Percentiles rank a stretch among this genome's conserved stretches.
These are phyloP conservation scores for Geodia barretti DNA, from an alignment of 37 sponge, comb jelly and placozoan genomes.

Conservation along the genomic window DNA sequence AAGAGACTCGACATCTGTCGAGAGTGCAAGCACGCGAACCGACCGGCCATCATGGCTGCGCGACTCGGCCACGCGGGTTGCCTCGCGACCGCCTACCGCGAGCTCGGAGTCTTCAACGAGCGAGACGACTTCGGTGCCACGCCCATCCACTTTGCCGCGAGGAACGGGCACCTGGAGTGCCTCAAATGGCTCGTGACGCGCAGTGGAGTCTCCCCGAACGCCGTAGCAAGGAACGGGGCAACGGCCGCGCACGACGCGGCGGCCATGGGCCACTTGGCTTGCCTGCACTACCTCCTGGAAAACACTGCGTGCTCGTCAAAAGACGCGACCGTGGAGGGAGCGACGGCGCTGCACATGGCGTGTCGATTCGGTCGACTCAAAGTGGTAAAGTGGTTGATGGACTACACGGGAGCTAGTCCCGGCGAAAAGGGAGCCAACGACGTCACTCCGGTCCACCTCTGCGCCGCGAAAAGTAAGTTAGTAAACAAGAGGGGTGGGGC, in stretches of 20 bases:
- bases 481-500: slow-evolving; percentile 31
- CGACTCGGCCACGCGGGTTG: slow-evolving; percentile 83
- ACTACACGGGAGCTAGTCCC: slow-evolving; percentile 42
- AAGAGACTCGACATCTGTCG: slow-evolving; percentile 43
- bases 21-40: slow-evolving; percentile 49
- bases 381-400: slow-evolving; percentile 79
- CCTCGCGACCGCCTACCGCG: slow-evolving; percentile 72
- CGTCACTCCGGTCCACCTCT: slow-evolving; percentile 90
- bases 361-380: slow-evolving; percentile 82
- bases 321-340: slow-evolving; percentile 85
- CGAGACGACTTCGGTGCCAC: slow-evolving; percentile 89
- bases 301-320: slow-evolving; percentile 66
- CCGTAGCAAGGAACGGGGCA: slow-evolving; percentile 72
- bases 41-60: slow-evolving; percentile 77
- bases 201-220: slow-evolving; percentile 85
- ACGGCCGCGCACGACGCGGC: slow-evolving; percentile 97
- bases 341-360: slow-evolving; percentile 91
- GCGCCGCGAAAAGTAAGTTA: slow-evolving; percentile 82
- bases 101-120: slow-evolving; percentile 86
- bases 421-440: slow-evolving; percentile 82
- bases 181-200: slow-evolving; percentile 80
- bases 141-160: slow-evolving; percentile 93
- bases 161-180: slow-evolving; percentile 81
- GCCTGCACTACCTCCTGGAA: slow-evolving; percentile 80
- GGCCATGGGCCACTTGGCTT: slow-evolving; percentile 81